Conservation (phyloP, 2,797 vertebrate species). For the Gila robusta region DNA sequence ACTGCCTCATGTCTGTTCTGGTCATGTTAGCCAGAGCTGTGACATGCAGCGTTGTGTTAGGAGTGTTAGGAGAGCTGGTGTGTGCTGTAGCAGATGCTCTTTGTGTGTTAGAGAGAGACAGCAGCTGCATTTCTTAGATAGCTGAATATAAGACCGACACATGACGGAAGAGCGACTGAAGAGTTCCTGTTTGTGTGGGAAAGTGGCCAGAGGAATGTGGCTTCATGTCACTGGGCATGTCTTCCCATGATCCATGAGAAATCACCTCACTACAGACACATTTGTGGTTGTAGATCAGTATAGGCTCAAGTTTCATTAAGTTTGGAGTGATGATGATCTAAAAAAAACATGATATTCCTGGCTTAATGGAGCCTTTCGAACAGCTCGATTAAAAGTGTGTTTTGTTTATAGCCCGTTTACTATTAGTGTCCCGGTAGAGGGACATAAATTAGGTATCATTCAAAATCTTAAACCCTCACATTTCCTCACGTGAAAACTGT, state of each 20-base stretch:
- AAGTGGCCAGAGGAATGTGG: constrained; percentile 47
- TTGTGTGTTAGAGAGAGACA: neutral
- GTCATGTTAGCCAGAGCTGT: neutral
- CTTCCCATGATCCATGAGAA: constrained; percentile 23
- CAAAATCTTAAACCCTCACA: neutral
- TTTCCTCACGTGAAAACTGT: too few species aligned
- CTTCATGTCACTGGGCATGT: constrained; percentile 28
- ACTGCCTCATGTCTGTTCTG: neutral
- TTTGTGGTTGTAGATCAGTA: neutral
- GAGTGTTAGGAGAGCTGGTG: neutral
- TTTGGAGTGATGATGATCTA: neutral
- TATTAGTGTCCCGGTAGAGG: too few species aligned
- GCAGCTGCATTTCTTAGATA: constrained; percentile 42
- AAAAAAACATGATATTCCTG: neutral
- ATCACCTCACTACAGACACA: neutral
- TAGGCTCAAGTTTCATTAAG: neutral
- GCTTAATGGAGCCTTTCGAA: neutral
- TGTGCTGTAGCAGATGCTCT: constrained; percentile 24
- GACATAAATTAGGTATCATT: neutral
- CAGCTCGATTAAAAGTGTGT: neutral
- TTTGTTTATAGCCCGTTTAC: neutral
- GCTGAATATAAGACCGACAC: constrained; percentile 16
- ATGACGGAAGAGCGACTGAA: constrained; percentile 34
- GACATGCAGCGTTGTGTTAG: neutral
- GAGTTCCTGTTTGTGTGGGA: constrained; percentile 59